These are phyloP conservation scores for Salvelinus namaycush DNA, from an alignment of 2,113 vertebrate genomes.

Conservation along the genomic window DNA sequence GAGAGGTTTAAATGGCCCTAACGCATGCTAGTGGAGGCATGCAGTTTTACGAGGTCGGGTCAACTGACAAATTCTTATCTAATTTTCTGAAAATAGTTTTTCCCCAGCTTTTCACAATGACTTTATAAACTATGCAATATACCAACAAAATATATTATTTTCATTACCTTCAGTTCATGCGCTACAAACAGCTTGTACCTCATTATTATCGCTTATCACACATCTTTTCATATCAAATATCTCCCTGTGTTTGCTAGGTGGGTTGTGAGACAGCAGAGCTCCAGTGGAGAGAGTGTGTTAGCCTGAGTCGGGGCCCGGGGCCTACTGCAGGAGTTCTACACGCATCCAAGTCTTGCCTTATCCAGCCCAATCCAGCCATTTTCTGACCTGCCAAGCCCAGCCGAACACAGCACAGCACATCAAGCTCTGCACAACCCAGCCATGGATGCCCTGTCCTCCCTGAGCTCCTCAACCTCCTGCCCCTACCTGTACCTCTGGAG, in stretches of 20 bases:
- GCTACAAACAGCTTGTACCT: neutral
- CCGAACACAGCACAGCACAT: neutral
- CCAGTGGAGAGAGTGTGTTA: constrained; percentile 61
- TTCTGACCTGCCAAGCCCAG: neutral
- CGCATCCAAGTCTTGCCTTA: constrained; percentile 22
- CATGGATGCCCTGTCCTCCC: constrained; percentile 57
- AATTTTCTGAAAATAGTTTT: too few relatives aligned
- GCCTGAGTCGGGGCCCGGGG: constrained; percentile 51
- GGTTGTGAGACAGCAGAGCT: constrained; percentile 38
- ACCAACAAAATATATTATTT: too few relatives aligned
- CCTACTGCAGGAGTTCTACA: constrained; percentile 58
- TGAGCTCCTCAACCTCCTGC: constrained; percentile 71
- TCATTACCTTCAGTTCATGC: neutral
- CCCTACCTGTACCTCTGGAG: constrained; percentile 59
- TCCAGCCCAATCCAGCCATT: constrained; percentile 1
- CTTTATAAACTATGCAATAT: too few relatives aligned
- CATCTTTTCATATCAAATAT: neutral
- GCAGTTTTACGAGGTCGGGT: neutral
- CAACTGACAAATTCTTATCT: too few relatives aligned
- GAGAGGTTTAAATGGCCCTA: constrained; percentile 55
- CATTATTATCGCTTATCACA: neutral
- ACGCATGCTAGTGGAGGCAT: neutral
- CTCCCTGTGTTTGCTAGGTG: constrained; percentile 46
- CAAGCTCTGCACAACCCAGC: neutral
- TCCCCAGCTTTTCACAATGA: too few relatives aligned